phyloP scores from a whole-genome alignment of 2,797 vertebrate genomes.

The Melanotaenia boesemani region DNA sequence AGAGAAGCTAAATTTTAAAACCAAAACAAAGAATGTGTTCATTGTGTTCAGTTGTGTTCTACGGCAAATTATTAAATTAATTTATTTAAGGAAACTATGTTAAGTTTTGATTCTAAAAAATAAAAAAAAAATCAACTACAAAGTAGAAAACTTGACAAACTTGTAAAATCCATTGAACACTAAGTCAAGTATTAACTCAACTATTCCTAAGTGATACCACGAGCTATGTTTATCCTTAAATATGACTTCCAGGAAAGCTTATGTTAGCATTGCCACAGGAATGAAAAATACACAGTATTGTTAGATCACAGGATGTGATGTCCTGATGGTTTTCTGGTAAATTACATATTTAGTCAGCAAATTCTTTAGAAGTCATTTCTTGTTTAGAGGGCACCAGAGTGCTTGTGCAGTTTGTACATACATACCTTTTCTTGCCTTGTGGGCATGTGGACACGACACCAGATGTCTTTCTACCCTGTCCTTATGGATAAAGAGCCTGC shows the following conservation, averaged over 20 bases:
- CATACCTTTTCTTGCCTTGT: constrained; percentile 64
- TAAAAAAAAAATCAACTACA: constrained; percentile 40
- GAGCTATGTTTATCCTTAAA: constrained; percentile 12
- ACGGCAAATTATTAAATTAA: neutral
- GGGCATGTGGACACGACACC: constrained; percentile 56
- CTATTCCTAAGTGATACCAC: constrained; percentile 12
- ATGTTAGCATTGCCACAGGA: neutral
- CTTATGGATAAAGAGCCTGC: constrained; percentile 67
- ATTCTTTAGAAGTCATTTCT: constrained; percentile 35
- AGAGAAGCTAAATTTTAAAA: neutral
- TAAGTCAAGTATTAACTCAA: constrained; percentile 17
- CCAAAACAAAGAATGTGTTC: neutral
- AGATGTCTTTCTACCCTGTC: constrained; percentile 70
- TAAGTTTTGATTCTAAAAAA: neutral
- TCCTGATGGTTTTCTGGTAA: constrained; percentile 19
- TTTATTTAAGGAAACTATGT: neutral
- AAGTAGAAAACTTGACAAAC: constrained; percentile 45
- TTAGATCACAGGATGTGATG: neutral
- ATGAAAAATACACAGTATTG: neutral
- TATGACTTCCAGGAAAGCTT: neutral
- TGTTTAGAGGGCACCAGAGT: constrained; percentile 9
- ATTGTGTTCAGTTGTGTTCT: neutral
- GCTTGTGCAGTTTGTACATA: constrained; percentile 38
- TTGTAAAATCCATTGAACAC: neutral
- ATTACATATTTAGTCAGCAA: constrained; percentile 24